phyloP scores from a whole-genome alignment of 2,113 vertebrate genomes.

The Leptosomus discolor region DNA sequence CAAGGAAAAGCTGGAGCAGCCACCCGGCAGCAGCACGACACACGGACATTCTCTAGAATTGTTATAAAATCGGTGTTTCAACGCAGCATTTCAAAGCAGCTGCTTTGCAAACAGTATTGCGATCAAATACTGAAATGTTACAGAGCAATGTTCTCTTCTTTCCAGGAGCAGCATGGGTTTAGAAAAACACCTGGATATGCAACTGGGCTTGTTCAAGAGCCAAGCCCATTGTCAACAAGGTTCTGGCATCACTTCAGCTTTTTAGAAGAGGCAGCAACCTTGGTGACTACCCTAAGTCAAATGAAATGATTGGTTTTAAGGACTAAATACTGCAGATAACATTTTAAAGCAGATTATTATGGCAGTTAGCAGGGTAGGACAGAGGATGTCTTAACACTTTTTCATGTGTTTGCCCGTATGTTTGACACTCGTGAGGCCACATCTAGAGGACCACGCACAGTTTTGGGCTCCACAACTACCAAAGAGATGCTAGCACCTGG shows the following conservation, averaged over 20 bases:
- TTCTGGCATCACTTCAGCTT: background rate
- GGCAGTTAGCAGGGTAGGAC: background rate
- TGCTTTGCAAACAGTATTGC: background rate
- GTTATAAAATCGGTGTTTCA: background rate
- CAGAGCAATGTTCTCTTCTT: background rate
- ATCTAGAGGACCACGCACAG: background rate
- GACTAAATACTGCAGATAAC: background rate
- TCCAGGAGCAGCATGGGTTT: background rate
- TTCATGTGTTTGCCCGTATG: background rate
- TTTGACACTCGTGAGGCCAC: background rate
- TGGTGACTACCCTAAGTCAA: background rate
- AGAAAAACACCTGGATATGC: background rate
- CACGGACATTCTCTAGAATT: background rate
- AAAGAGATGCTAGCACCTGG: background rate
- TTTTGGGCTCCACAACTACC: background rate
- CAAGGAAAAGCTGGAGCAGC: background rate
- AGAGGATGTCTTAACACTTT: background rate
- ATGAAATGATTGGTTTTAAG: background rate
- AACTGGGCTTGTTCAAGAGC: background rate
- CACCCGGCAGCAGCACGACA: background rate
- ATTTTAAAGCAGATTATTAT: background rate
- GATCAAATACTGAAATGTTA: background rate
- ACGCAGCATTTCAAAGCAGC: background rate
- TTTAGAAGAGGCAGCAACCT: background rate
- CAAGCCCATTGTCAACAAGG: background rate